Conservation (phyloP, 2,113 vertebrate species). For the Piprites chloris region DNA sequence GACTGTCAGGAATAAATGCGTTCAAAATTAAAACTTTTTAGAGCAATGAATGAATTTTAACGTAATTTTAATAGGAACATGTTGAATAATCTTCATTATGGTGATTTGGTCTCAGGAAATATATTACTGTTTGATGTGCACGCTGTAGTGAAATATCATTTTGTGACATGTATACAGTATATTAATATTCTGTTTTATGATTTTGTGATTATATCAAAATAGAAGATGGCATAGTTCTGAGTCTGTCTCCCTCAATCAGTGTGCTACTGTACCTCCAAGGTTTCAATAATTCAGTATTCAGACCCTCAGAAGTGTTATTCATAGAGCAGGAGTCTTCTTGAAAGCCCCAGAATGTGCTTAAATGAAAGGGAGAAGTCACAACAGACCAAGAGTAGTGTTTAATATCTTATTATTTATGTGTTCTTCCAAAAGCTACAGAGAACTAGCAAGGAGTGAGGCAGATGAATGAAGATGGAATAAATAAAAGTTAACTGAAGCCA, state of each 20-base stretch:
- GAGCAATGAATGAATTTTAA: not conserved
- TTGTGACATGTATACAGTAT: not conserved
- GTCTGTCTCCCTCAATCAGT: not conserved
- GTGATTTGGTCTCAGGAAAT: not conserved
- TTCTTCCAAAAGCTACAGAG: not conserved
- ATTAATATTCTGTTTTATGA: conserved; percentile 23
- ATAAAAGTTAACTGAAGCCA: not conserved
- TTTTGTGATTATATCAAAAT: not conserved
- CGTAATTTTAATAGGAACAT: not conserved
- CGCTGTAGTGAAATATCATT: not conserved
- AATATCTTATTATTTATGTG: conserved; percentile 8
- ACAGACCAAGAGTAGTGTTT: not conserved
- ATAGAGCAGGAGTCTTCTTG: not conserved
- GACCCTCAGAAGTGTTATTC: not conserved
- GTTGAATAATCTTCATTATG: not conserved
- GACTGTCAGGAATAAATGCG: not conserved
- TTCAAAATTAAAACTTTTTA: not conserved
- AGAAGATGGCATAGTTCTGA: not conserved
- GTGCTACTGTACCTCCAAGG: not conserved
- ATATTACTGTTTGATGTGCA: not conserved
- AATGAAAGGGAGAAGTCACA: conserved; percentile 2
- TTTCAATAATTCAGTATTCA: conserved; percentile 25
- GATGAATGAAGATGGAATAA: not conserved
- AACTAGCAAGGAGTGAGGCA: not conserved
- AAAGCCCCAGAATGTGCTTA: not conserved